Evolutionary conservation across 2,797 vertebrate species (phyloP), one percentile per base, ranked within the genome.

Genomic region (Myotis planiceps): DNA sequence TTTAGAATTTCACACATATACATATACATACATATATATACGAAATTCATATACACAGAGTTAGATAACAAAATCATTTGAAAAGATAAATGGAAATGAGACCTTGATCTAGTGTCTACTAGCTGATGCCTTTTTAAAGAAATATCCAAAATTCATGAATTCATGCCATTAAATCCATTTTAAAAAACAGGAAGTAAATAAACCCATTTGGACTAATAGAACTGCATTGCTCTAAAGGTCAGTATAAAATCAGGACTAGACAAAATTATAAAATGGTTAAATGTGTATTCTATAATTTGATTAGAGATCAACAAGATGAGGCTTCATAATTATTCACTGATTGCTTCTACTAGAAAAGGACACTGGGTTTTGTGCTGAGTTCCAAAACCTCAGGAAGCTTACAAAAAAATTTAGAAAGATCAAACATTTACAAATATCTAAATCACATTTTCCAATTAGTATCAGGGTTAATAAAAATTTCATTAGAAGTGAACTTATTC

Each of bases 271-370:
- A 86, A 94, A 83, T 10, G 49, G 47, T 39, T 90, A 78, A 89
- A 37, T 66, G 34, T 65, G 51, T 60, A 88, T 83, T 90, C 63
- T 94, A 60, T 82, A 87, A 84, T 78, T 76, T 96, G 12, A 49
- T 96, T 82, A 93, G 5, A 66, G 34, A 37, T 21, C 84, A 63
- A 66, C 5, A 88, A 68, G 39, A 18, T 94, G 21, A 94, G 13
- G 19, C 25, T 60, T 88, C 89, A 66, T 75, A 93, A 92, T 83
- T 90, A 74, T 42, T 76, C 65, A 92, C 3, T 49, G 32, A 84
- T 65, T 86, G 27, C 42, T 82, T 75, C 49, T 75, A 90, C 34
- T 37, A 88, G 69, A 15, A 95, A 96, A 97, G 29, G 75, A 49
- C 18, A 82, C 2, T 69, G 63, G 3, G 19, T 90, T 78, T 85